These are phyloP conservation scores for Drosophila takahashii DNA, from an alignment of 1,140 invertebrate species.

Conservation along the genomic window DNA sequence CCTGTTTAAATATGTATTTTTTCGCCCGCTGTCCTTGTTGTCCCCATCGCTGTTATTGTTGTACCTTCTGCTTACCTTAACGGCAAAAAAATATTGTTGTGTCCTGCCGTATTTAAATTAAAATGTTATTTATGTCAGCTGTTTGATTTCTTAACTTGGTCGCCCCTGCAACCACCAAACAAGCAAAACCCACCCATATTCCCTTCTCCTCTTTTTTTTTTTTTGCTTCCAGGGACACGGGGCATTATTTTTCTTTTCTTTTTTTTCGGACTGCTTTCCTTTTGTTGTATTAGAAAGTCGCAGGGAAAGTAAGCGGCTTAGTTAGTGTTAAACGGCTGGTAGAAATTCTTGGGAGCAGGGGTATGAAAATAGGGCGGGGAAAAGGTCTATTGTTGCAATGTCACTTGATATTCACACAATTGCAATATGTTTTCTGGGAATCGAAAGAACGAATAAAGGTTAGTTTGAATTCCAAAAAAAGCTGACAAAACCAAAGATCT, in stretches of 20 bases:
- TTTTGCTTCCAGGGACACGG: slow-evolving; percentile 26
- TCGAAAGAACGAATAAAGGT: neutral
- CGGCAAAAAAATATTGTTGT: slow-evolving; percentile 77
- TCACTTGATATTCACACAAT: neutral
- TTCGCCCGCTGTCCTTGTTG: slow-evolving; percentile 42
- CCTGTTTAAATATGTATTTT: slow-evolving; percentile 80
- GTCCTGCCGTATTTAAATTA: slow-evolving; percentile 83
- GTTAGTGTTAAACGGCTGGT: slow-evolving; percentile 80
- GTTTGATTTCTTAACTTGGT: slow-evolving; percentile 81
- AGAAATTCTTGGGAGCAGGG: slow-evolving; percentile 23
- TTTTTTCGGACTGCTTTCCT: slow-evolving; percentile 17
- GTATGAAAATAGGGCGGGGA: neutral
- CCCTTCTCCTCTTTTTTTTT: slow-evolving; percentile 15
- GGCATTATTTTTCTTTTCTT: slow-evolving; percentile 53
- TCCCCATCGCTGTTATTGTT: slow-evolving; percentile 49
- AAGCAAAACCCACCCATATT: slow-evolving; percentile 3
- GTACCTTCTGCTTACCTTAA: slow-evolving; percentile 77
- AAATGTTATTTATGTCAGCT: slow-evolving; percentile 84
- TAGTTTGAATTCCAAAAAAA: neutral
- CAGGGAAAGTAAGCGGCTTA: slow-evolving; percentile 74
- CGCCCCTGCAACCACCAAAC: slow-evolving; percentile 15
- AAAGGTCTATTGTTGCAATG: neutral
- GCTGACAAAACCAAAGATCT: neutral
- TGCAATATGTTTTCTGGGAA: neutral
- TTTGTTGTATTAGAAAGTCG: slow-evolving; percentile 67